phyloP scores from a whole-genome alignment of 2,113 vertebrate species.

The Tetrax tetrax region DNA sequence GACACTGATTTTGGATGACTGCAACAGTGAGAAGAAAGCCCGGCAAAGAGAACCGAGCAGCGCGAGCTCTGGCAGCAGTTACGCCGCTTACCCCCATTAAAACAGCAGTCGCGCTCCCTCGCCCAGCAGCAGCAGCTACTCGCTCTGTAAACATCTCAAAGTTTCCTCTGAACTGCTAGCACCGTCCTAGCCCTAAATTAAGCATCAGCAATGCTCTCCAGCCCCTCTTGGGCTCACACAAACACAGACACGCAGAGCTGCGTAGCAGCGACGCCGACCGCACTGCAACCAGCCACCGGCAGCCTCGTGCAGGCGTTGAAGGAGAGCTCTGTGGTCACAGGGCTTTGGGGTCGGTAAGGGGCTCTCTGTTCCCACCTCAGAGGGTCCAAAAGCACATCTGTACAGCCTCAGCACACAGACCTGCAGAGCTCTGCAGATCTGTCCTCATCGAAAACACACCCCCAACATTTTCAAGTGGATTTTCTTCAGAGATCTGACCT shows the following conservation, averaged over 20 bases:
- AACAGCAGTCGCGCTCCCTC: neutral
- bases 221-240: neutral
- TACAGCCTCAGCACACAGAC: neutral
- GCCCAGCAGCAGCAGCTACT: neutral
- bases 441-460: neutral
- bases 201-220: neutral
- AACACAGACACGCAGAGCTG: neutral
- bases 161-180: neutral
- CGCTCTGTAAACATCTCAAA: neutral
- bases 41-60: neutral
- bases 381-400: neutral
- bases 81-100: rapidly evolving
- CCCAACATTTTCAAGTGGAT: conserved; percentile 2
- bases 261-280: neutral
- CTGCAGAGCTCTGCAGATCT: conserved; percentile 41
- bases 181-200: neutral
- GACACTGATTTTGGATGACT: neutral
- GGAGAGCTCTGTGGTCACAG: neutral
- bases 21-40: neutral
- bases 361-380: neutral
- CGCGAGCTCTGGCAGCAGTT: neutral
- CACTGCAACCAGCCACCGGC: neutral
- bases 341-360: neutral
- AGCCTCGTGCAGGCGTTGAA: neutral
- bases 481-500: conserved; percentile 34